Evolutionary conservation across 2,888 invertebrate genomes (phyloP), one percentile per base, ranked within the genome.

Genomic region (Acanthosepion pharaonis): DNA sequence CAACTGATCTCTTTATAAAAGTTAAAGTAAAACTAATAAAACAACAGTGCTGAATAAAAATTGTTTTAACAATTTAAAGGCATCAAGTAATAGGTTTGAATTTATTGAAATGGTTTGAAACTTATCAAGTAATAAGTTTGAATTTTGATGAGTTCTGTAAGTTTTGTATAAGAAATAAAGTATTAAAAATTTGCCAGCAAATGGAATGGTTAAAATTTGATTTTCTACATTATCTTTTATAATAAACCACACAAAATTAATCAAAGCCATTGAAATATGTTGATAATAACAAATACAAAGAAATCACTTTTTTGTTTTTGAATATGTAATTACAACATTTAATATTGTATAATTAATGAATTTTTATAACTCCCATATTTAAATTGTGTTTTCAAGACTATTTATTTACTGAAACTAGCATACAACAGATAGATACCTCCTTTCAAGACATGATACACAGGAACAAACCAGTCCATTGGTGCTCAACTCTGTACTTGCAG

Each of bases 371-470:
- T 28, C 28, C n/a, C 6, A 78, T 78, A 78, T 78, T 78, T 0
- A 78, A n/a, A 78, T n/a, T n/a, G n/a, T 6, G 2, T n/a, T 78
- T n/a, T 78, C 15, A n/a, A 15, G 9, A 78, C 33, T 78, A 5
- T 6, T 51, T 51, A 28, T 33, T 78, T 4, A n/a, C 33, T n/a
- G n/a, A n/a, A n/a, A 78, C 11, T 78, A 33, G n/a, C 11, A n/a
- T 78, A 78, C n/a, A 78, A 78, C n/a, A 91, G 9, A 20, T 59
- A 93, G 92, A 78, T 95, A 96, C 97, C 97, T 96, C 95, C 96
- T 95, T 95, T 97, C 97, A 33, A 96, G 96, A 95, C 97, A 97
- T 48, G 97, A 96, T 91, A 97, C 96, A 96, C 97, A 97, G 33
- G 96, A 96, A 96, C 97, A 97, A 91, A 96, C 95, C 42, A 96